phyloP scores from a whole-genome alignment of 2,888 invertebrate genomes.

The Drosophila setosimentum region DNA sequence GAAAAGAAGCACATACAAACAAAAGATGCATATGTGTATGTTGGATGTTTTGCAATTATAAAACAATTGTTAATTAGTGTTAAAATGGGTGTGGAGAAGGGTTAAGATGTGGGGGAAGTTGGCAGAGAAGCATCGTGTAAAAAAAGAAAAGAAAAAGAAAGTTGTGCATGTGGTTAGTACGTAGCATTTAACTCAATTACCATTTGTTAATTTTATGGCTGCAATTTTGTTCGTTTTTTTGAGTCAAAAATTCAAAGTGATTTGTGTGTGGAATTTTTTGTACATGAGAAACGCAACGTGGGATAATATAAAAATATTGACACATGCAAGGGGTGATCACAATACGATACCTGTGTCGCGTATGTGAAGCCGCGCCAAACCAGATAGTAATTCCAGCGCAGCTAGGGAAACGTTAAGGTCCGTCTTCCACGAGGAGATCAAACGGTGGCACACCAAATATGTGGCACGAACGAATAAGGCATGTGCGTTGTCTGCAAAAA shows the following conservation, averaged over 20 bases:
- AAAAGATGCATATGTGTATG: constrained; percentile 24
- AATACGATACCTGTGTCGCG: constrained; percentile 91
- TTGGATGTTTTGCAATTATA: neutral
- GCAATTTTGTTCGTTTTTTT: constrained; percentile 50
- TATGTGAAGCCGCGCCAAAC: constrained; percentile 95
- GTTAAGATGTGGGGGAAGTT: constrained; percentile 16
- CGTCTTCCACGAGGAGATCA: constrained; percentile 98
- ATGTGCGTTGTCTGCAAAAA: constrained; percentile 90
- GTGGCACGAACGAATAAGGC: constrained; percentile 96
- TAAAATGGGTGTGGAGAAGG: neutral
- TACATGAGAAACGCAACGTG: constrained; percentile 36
- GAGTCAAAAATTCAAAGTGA: constrained; percentile 14
- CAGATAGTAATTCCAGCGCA: constrained; percentile 95
- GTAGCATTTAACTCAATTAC: constrained; percentile 77
- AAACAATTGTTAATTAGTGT: constrained; percentile 26
- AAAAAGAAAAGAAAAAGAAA: constrained; percentile 75
- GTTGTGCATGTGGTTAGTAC: constrained; percentile 78
- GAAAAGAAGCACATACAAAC: constrained; percentile 38
- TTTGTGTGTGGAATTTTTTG: constrained; percentile 11
- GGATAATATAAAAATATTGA: constrained; percentile 39
- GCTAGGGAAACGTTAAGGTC: constrained; percentile 97
- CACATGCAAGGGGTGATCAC: neutral
- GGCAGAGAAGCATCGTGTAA: constrained; percentile 49
- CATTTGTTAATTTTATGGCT: constrained; percentile 85
- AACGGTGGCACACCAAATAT: constrained; percentile 96